Conservation (phyloP, 2,113 vertebrate species). For the Menidia beryllina region DNA sequence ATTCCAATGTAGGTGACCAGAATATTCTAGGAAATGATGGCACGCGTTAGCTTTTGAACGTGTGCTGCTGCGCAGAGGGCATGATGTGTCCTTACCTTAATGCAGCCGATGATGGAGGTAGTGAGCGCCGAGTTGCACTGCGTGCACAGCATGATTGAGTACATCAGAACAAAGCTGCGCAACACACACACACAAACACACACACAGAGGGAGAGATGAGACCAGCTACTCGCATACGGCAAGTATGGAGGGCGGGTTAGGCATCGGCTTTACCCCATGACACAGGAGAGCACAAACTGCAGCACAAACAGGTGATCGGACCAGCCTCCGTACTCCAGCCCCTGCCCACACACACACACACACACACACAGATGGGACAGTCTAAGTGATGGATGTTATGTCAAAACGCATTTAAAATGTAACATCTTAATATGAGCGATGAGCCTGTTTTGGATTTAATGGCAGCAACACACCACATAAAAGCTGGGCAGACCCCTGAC, state of each 20-base stretch:
- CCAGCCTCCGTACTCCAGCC: slow-evolving; percentile 73
- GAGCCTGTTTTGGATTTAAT: no score
- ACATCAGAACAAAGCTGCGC: slow-evolving; percentile 93
- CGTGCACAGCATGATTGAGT: slow-evolving; percentile 94
- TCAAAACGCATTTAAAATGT: no score
- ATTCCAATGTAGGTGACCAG: slow-evolving; percentile 97
- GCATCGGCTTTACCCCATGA: slow-evolving; percentile 76
- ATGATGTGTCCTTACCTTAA: slow-evolving; percentile 86
- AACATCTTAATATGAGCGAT: no score
- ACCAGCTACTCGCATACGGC: neutral
- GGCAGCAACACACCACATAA: no score
- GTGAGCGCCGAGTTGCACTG: slow-evolving; percentile 98
- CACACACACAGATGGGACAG: neutral
- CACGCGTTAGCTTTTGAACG: neutral
- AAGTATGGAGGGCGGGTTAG: neutral
- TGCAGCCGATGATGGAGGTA: slow-evolving; percentile 96
- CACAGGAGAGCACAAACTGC: slow-evolving; percentile 80
- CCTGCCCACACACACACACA: slow-evolving; percentile 51
- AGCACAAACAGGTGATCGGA: slow-evolving; percentile 71
- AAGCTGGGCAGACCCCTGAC: no score
- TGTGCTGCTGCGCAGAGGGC: no score
- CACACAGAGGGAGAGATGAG: neutral
- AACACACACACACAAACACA: no score
- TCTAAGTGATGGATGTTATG: neutral
- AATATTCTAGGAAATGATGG: slow-evolving; percentile 87